Conservation (phyloP, 2,888 invertebrate genomes). For the Marasmarcha lunaedactyla region DNA sequence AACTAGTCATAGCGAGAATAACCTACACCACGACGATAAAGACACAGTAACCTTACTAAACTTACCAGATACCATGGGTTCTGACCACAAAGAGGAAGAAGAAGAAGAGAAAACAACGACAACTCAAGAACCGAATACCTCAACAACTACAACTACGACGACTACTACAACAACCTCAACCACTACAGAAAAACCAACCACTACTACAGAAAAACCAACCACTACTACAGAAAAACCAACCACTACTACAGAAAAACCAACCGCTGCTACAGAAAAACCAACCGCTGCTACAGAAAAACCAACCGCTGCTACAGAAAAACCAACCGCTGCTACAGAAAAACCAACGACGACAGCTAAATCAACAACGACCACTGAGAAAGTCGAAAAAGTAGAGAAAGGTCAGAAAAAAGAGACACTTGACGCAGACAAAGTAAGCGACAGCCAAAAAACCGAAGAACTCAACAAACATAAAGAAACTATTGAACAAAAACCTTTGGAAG, state of each 20-base stretch:
- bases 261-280: slow-evolving; percentile 17
- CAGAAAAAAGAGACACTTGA: slow-evolving; percentile 16
- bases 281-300: no score
- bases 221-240: slow-evolving; percentile 22
- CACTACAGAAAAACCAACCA: slow-evolving; percentile 22
- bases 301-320: slow-evolving; percentile 21
- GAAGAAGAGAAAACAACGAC: slow-evolving; percentile 31
- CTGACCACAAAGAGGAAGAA: slow-evolving; percentile 32
- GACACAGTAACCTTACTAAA: slow-evolving; percentile 21
- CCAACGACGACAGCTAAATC: slow-evolving; percentile 48
- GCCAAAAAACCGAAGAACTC: slow-evolving; percentile 13
- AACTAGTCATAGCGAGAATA: slow-evolving; percentile 43
- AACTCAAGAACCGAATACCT: slow-evolving; percentile 22
- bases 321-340: slow-evolving; percentile 25
- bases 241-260: slow-evolving; percentile 22
- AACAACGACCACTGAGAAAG: slow-evolving; percentile 29
- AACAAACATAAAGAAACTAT: slow-evolving; percentile 26
- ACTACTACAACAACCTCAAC: slow-evolving; percentile 24
- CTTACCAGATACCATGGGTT: slow-evolving; percentile 27
- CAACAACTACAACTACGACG: slow-evolving; percentile 28
- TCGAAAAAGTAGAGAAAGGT: slow-evolving; percentile 33
- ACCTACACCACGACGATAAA: slow-evolving; percentile 35
- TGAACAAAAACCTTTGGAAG: slow-evolving; percentile 16
- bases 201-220: slow-evolving; percentile 16
- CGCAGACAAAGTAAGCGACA: slow-evolving; percentile 19